Evolutionary conservation across 2,113 vertebrate genomes (phyloP), one percentile per base, ranked within the genome.

Genomic region (Podarcis cretensis): DNA sequence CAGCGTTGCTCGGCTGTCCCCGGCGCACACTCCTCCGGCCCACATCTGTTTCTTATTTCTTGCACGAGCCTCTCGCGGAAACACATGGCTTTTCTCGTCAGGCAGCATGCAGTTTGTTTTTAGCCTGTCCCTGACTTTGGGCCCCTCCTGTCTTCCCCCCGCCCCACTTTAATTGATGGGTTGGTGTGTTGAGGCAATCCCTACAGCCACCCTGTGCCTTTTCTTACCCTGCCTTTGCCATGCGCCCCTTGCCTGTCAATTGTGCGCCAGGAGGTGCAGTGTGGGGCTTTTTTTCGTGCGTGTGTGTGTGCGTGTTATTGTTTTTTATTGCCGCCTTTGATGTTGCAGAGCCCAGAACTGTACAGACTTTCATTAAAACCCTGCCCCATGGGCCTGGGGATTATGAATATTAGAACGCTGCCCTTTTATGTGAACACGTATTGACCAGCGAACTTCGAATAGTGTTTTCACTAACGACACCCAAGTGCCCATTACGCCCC

Each of bases 381-480:
- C 91, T 83, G 80, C 92, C 89, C 91, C 66, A 63, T 93, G 96
- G 94, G 94, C 85, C 92, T 32, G 2, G 85, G 92, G 92, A 94
- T 94, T 90, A 92, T 92, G 94, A 89, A 90, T 82, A 93, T 94
- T 91, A 94, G 94, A 90, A 90, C 86, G 89, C 93, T 89, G 92
- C 94, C 92, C 92, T 96, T 93, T 95, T 94, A 95, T 94, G 94
- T 93, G 94, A 91, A 90, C 90, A 81, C 63, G 68, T 86, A 89
- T 94, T 92, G 95, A 93, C 95, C 79, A 80, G 91, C 76, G 30
- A 81, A 59, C 85, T 91, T 88, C n/a, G 92, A 91, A 82, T 32
- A 48, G 90, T 89, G 94, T 95, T 94, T 95, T 95, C 87, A 90
- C 94, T 95, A 96, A 96, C 90, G 90, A 93, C 95, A 94, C 95